Evolutionary conservation across 2,888 invertebrate genomes (phyloP).

Genomic region (Eueremaeus valkanovi): DNA sequence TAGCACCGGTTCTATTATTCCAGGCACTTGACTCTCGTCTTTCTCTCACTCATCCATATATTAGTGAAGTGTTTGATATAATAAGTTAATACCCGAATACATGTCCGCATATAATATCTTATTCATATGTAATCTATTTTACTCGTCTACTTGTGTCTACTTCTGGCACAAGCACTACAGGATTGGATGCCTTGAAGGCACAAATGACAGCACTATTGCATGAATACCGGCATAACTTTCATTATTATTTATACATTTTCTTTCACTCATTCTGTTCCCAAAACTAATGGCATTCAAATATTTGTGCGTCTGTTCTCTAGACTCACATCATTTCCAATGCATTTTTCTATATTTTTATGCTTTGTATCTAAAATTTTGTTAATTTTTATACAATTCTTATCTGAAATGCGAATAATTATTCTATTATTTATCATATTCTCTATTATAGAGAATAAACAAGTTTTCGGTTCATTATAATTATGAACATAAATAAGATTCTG

Average conservation of each 20-base stretch:
- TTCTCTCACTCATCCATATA: background rate
- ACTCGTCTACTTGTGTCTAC: background rate
- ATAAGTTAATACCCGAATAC: background rate
- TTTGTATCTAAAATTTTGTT: background rate
- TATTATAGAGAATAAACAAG: conserved; percentile 13
- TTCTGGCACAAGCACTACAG: no score
- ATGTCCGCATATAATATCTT: conserved; percentile 14
- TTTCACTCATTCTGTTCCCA: background rate
- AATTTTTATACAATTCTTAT: background rate
- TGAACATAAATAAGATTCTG: background rate
- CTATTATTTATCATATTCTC: conserved; percentile 6
- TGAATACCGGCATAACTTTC: conserved; percentile 3
- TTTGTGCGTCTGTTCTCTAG: background rate
- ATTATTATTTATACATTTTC: conserved; percentile 15
- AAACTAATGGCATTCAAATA: background rate
- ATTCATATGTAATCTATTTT: background rate
- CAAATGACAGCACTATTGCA: conserved; percentile 18
- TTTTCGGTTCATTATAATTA: conserved; percentile 25
- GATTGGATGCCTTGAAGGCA: background rate
- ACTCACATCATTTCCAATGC: background rate
- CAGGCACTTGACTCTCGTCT: background rate
- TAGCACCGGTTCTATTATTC: background rate
- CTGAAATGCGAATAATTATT: conserved; percentile 14
- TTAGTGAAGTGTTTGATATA: background rate
- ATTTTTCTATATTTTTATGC: background rate